phyloP scores from a whole-genome alignment of 2,113 vertebrate species.

The Dasyprocta punctata region DNA sequence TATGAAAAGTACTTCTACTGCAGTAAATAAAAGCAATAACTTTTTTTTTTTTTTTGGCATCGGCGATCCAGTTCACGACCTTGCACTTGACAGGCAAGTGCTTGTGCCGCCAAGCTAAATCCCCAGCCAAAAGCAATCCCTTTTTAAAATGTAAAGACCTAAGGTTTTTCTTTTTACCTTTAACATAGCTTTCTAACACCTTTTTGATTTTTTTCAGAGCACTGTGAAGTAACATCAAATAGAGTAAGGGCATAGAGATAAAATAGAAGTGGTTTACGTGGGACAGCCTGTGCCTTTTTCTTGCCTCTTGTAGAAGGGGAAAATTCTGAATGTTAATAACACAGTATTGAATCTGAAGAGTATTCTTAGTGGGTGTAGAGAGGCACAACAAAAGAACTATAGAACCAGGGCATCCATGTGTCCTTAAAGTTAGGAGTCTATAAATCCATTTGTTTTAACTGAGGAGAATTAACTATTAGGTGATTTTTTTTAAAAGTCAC shows the following conservation, averaged over 20 bases:
- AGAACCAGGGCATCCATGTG: background rate
- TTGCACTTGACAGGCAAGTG: too few relatives aligned
- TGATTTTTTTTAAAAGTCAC: background rate
- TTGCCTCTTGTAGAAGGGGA: background rate
- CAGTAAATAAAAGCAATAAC: background rate
- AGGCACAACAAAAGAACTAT: background rate
- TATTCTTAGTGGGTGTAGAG: background rate
- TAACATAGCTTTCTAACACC: background rate
- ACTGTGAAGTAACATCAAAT: background rate
- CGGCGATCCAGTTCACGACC: too few relatives aligned
- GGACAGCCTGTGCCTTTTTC: background rate
- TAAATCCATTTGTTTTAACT: background rate
- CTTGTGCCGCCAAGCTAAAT: too few relatives aligned
- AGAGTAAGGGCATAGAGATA: background rate
- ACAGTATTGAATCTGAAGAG: background rate
- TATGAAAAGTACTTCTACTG: background rate
- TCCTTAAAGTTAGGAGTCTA: background rate
- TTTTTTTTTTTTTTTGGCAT: too few relatives aligned
- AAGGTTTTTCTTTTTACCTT: background rate
- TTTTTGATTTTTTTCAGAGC: constrained; percentile 6
- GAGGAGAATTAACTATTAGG: background rate
- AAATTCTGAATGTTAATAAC: background rate
- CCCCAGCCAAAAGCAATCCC: background rate
- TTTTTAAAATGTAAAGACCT: background rate
- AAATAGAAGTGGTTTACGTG: background rate